These are phyloP conservation scores for Drosophila demipolita DNA, from an alignment of 2,888 invertebrate species.

Conservation along the genomic window DNA sequence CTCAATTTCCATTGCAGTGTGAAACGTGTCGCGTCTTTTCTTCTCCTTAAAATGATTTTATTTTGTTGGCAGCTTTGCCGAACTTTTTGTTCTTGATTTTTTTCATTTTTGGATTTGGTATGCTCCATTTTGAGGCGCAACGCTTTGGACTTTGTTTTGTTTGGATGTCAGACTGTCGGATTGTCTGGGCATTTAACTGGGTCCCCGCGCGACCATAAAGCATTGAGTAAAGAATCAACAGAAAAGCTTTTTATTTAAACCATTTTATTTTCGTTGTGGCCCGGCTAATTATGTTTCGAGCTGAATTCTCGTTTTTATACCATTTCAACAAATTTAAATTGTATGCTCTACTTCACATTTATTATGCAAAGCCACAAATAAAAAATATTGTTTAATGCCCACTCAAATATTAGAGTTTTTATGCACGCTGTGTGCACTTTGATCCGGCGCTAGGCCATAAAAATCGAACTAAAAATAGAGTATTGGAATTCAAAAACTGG, in stretches of 20 bases:
- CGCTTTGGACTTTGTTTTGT: slow-evolving; percentile 41
- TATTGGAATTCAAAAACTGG: slow-evolving; percentile 37
- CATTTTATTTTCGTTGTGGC: slow-evolving; percentile 16
- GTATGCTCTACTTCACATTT: slow-evolving; percentile 63
- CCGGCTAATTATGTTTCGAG: slow-evolving; percentile 41
- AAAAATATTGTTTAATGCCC: slow-evolving; percentile 20
- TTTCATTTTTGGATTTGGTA: slow-evolving; percentile 27
- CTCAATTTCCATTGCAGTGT: slow-evolving; percentile 68
- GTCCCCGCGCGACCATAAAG: slow-evolving; percentile 32
- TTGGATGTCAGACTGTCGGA: slow-evolving; percentile 19
- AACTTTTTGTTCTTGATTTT: slow-evolving; percentile 20
- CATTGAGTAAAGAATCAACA: slow-evolving; percentile 20
- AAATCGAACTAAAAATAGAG: slow-evolving; percentile 19
- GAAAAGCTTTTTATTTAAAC: slow-evolving; percentile 16
- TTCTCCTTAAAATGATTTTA: slow-evolving; percentile 37
- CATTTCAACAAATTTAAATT: slow-evolving; percentile 68
- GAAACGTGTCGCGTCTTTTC: slow-evolving; percentile 30
- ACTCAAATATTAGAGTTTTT: slow-evolving; percentile 27
- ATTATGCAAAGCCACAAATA: slow-evolving; percentile 59
- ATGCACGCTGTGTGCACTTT: slow-evolving; percentile 53
- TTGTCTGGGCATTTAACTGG: slow-evolving; percentile 34
- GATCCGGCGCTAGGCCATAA: slow-evolving; percentile 54
- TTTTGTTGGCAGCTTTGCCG: slow-evolving; percentile 25
- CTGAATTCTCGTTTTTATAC: slow-evolving; percentile 31
- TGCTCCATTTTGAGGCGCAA: slow-evolving; percentile 40